Evolutionary conservation across 2,888 invertebrate genomes (phyloP), one percentile per base, ranked within the genome.

Genomic region (Agrotis clavis): DNA sequence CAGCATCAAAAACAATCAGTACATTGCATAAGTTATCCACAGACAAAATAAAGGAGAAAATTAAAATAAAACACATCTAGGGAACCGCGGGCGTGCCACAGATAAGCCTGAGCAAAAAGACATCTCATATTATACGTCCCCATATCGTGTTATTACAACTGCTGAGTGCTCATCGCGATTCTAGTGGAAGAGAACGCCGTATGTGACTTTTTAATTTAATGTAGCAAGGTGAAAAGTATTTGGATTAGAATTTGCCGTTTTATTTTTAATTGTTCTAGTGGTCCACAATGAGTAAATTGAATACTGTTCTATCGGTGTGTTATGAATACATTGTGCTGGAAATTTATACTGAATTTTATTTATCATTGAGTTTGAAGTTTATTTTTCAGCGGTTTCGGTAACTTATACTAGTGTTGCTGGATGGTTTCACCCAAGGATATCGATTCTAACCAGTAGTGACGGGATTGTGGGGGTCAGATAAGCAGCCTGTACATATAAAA

Each of bases 91-190:
- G 83, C 78, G 83, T 64, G n/a, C 83, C 77, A 80, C 79, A 85
- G 86, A 90, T 90, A 87, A 90, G 86, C 88, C 81, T 65, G 78
- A 87, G 90, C 85, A 90, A 92, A 93, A 92, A 92, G 92, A 90
- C 90, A 90, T 90, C 89, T 89, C 88, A 88, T 91, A 92, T 92
- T 91, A 91, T 89, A 88, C 90, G 86, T 89, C 86, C 88, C 85
- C 90, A 90, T 93, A 92, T 93, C 93, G 85, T 93, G 91, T 92
- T 93, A 92, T 93, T 93, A 90, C 92, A 92, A 92, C 89, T 90
- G 90, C 77, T 81, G 87, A 88, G 87, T 83, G 88, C 82, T 89
- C 83, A 83, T 86, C 82, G 65, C 60, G 77, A 68, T 45, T 77
- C 79, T 59, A 60, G 65, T 72, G 47, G n/a, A 65, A 64, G 62